phyloP scores from a whole-genome alignment of 2,888 invertebrate genomes.

The Drosophila fulvimacula region DNA sequence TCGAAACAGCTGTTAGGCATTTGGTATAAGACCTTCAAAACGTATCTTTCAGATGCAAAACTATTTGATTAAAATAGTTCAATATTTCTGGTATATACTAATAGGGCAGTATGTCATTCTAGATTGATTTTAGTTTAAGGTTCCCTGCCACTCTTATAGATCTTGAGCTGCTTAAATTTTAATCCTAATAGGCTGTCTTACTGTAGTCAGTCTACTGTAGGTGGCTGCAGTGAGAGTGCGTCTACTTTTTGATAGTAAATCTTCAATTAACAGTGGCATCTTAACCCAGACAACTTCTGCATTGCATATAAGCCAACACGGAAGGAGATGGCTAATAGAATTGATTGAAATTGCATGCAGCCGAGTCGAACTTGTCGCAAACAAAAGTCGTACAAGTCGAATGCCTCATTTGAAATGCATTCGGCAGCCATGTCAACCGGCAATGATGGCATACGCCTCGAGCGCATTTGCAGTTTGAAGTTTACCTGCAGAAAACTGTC shows the following conservation, averaged over 20 bases:
- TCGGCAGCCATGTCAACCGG: slow-evolving; percentile 34
- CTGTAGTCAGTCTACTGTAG: no score
- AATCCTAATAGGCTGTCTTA: no score
- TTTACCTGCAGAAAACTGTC: slow-evolving; percentile 37
- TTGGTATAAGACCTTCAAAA: no score
- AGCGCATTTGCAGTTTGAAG: slow-evolving; percentile 26
- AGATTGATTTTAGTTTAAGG: no score
- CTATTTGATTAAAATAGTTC: no score
- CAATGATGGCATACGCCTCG: slow-evolving; percentile 30
- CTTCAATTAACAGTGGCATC: not conserved
- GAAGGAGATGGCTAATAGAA: not conserved
- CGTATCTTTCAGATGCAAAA: not conserved
- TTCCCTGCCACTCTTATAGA: no score
- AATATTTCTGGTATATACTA: no score
- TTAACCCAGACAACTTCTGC: no score
- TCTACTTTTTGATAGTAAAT: not conserved
- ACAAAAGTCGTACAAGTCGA: slow-evolving; percentile 10
- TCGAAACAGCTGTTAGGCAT: no score
- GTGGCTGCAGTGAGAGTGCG: no score
- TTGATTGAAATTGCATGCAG: slow-evolving; percentile 14
- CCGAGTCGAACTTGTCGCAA: slow-evolving; percentile 18
- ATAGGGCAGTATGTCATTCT: no score
- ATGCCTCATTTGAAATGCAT: slow-evolving; percentile 36
- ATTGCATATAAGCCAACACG: not conserved
- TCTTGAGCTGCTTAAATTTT: not conserved